phyloP scores from a whole-genome alignment of 2,797 vertebrate genomes.

The Oryzias dopingdopingensis region DNA sequence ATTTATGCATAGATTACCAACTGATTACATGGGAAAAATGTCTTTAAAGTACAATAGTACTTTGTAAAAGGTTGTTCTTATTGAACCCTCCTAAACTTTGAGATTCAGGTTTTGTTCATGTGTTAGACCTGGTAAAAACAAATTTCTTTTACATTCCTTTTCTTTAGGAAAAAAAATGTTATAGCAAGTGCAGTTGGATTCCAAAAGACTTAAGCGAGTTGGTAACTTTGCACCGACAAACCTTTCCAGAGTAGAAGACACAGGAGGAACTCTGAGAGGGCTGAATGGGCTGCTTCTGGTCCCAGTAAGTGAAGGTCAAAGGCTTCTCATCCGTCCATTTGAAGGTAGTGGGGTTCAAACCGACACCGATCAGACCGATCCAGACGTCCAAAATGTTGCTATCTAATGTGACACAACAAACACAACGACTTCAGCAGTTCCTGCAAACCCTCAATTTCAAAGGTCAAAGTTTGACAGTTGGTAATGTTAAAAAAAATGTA shows the following conservation, averaged over 20 bases:
- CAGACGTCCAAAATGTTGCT: conserved; percentile 74
- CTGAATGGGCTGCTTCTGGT: conserved; percentile 79
- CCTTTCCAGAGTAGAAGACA: conserved; percentile 79
- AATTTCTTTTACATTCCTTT: too few species aligned
- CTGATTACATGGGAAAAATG: too few species aligned
- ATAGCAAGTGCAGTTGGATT: too few species aligned
- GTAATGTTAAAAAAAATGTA: too few species aligned
- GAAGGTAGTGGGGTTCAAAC: conserved; percentile 71
- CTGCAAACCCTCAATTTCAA: neutral
- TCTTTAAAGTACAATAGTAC: too few species aligned
- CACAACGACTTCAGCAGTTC: neutral
- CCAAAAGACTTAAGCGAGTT: neutral
- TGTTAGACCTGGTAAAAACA: too few species aligned
- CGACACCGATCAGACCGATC: conserved; percentile 82
- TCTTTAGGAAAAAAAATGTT: too few species aligned
- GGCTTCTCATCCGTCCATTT: conserved; percentile 81
- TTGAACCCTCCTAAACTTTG: too few species aligned
- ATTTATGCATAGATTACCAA: too few species aligned
- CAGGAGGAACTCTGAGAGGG: conserved; percentile 77
- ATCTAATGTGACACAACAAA: conserved; percentile 59
- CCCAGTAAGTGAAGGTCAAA: conserved; percentile 89
- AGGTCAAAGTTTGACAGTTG: neutral
- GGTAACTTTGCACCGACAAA: conserved; percentile 13
- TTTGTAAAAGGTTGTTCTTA: too few species aligned
- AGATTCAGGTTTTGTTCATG: too few species aligned